These are phyloP conservation scores for Catharus ustulatus DNA, from an alignment of 2,797 vertebrate species.

Conservation along the genomic window DNA sequence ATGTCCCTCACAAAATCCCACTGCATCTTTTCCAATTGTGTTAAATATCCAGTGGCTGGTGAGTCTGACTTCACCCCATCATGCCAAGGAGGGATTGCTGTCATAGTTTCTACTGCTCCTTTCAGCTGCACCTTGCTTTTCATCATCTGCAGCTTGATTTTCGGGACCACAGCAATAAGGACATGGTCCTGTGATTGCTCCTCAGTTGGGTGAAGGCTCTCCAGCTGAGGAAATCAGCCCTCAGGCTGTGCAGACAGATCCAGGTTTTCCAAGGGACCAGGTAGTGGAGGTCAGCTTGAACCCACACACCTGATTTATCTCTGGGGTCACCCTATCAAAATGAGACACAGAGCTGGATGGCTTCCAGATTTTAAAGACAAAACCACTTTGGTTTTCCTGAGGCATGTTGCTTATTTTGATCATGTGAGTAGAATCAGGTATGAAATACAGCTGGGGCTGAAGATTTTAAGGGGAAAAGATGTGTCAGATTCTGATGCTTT, in stretches of 20 bases:
- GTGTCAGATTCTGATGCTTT: background rate
- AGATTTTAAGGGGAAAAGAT: background rate
- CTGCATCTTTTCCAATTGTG: background rate
- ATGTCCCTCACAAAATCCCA: background rate
- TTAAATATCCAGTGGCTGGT: background rate
- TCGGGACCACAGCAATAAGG: fast-evolving
- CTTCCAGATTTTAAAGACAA: background rate
- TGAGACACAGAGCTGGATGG: background rate
- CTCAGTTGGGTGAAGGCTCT: background rate
- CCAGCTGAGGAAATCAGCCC: background rate
- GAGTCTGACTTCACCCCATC: background rate
- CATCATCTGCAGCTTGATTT: background rate
- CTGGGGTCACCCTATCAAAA: background rate
- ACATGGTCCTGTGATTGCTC: background rate
- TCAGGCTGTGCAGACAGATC: background rate
- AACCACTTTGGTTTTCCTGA: background rate
- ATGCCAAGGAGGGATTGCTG: background rate
- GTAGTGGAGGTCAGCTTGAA: background rate
- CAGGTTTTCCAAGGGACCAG: background rate
- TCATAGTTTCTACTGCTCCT: background rate
- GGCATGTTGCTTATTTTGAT: background rate
- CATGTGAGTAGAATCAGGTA: background rate
- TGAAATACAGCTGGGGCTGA: background rate
- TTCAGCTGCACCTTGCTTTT: background rate
- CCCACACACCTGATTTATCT: background rate